phyloP scores from a whole-genome alignment of 92 coral and sea anemone genomes.

The Siderastrea radians region DNA sequence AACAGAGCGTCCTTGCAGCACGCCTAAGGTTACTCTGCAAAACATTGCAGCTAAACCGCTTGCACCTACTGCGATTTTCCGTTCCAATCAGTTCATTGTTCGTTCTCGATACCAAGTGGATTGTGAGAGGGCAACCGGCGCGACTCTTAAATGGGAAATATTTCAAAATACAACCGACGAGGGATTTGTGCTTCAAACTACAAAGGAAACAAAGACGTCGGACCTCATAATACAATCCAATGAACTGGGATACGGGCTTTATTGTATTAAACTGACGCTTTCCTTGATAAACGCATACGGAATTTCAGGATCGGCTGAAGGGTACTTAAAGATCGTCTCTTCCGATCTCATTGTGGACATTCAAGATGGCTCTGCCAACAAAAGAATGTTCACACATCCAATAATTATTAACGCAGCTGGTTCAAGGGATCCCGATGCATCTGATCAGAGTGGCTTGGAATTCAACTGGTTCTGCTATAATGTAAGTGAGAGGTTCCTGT shows the following conservation, averaged over 20 bases:
- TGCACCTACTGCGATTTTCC: constrained; percentile 46
- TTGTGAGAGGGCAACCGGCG: constrained; percentile 62
- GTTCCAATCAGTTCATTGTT: constrained; percentile 48
- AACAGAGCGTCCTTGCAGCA: constrained; percentile 57
- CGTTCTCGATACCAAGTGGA: constrained; percentile 51
- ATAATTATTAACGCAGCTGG: constrained; percentile 65
- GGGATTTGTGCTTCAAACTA: constrained; percentile 19
- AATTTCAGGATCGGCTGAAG: constrained; percentile 39
- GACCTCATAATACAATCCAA: constrained; percentile 44
- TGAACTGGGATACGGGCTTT: constrained; percentile 49
- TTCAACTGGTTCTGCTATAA: constrained; percentile 66
- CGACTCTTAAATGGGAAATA: constrained; percentile 63
- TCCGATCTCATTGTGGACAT: constrained; percentile 56
- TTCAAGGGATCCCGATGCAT: constrained; percentile 66
- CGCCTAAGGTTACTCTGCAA: constrained; percentile 13
- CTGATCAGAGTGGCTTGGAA: constrained; percentile 21
- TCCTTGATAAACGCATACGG: constrained; percentile 49
- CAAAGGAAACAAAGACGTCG: constrained; percentile 46
- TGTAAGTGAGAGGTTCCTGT: neutral
- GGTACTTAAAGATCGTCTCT: constrained; percentile 51
- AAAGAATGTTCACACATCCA: constrained; percentile 27
- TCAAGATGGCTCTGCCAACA: constrained; percentile 63
- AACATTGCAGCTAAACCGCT: constrained; percentile 46
- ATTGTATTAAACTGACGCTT: constrained; percentile 55
- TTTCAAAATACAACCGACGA: neutral